Base-by-base conservation (phyloP, 2,888 invertebrate species). In the Lepidochitona cinerea region DNA sequence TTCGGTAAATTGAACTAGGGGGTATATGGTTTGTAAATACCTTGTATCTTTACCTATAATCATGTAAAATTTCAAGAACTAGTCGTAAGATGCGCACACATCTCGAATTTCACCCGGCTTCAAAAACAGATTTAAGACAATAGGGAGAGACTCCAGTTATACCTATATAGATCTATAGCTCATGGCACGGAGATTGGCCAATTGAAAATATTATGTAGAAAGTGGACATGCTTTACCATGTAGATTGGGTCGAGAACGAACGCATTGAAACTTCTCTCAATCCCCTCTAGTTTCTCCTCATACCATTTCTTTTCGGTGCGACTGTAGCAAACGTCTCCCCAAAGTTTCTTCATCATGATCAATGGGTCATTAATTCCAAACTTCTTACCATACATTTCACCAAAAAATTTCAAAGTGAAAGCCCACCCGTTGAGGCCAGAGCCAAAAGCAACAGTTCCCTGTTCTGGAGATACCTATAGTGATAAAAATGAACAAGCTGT, bases 401-500 rank as follows among this genome's bases (percentile, higher is more conserved):
- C 93, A 93, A 99, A 99, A 93, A 99, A 98, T 93, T 99, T 99
- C 83, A 99, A 94, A 79, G 99, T 99, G 92, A 99, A 99, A 69
- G 99, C 99, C 99, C 99, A 99, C 81, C 99, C 99, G 92, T 99
- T 99, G 79, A 99, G 96, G 88, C 99, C 99, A 35, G 99, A 98
- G 78, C 99, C 99, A 91, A 99, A 99, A 89, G 99, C 99, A 79
- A 99, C 99, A 79, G 98, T 99, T 85, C 99, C 99, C 92, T 96
- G 96, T 92, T 97, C 96, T 84, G 99, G 99, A 92, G 98, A 98
- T 84, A 96, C 94, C 94, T 94, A 70, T 33, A 54, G 36, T 12
- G 14, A 70, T 26, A 41, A n/a, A 14, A 18, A 41, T 9, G 23
- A 23, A 68, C 37, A 36, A 12, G 41, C 18, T 41, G 9, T 41